Evolutionary conservation across 2,797 vertebrate species (phyloP), one percentile per base, ranked within the genome.

Genomic region (Bradypus variegatus): DNA sequence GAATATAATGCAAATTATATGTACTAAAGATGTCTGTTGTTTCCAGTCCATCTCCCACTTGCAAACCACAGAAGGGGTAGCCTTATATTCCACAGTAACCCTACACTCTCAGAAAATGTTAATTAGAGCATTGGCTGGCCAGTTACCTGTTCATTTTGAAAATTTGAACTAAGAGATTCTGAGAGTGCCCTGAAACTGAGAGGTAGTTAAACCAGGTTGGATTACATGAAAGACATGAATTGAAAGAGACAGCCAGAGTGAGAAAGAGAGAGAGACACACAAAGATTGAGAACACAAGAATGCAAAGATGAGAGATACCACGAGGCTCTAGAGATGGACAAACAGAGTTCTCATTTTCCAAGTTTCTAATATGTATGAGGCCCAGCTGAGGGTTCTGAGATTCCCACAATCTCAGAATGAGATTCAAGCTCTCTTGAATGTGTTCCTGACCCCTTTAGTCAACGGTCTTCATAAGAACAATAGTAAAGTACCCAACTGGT

Each of bases 271-370:
- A 65, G 60, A 65, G 55, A 62, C 48, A 62, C 48, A 91, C 31
- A 60, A 16, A 80, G 67, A 79, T 0, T 67, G 48, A 90, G 48
- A 88, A 58, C 38, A 86, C 55, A 90, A 48, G 48, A 86, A 67
- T 29, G 70, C 38, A 93, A 41, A 91, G 48, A 86, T 55, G 75
- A 80, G 70, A 95, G 23, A 78, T 38, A 73, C 9, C 55, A 73
- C 21, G 41, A 95, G 41, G 55, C 6, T n/a, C 58, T 12, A 89
- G 25, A 82, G 31, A 80, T 23, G 19, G 41, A 84, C 3, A 64
- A 88, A 78, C 36, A 65, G 50, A 36, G 12, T 60, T 62, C 11
- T 84, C 77, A 87, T 83, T 92, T 93, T 87, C 79, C 38, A 92
- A 87, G n/a, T 62, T 89, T 64, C 73, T 62, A 92, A 55, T 12